Conservation (phyloP, 2,797 vertebrate species). For the Pangasius mekongensis region DNA sequence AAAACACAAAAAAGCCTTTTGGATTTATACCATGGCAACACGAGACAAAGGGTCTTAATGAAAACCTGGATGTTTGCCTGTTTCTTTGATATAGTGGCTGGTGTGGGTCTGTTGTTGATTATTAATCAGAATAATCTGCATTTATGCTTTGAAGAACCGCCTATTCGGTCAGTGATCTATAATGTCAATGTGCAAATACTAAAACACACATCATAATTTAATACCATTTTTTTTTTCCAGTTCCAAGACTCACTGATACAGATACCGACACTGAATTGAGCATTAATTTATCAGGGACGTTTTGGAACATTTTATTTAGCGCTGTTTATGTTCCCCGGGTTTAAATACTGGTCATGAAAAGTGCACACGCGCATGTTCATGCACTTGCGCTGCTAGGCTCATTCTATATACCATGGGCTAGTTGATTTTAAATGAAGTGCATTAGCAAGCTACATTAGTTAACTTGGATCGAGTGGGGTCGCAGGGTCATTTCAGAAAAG, state of each 20-base stretch:
- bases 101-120: conserved; percentile 6
- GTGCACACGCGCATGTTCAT: background rate
- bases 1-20: background rate
- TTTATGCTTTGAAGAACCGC: background rate
- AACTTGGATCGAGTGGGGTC: background rate
- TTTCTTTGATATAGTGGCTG: conserved; percentile 24
- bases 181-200: background rate
- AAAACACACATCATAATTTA: background rate
- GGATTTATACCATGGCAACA: background rate
- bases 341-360: background rate
- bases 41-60: background rate
- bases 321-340: background rate
- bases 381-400: background rate
- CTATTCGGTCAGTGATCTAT: background rate
- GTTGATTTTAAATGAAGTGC: background rate
- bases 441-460: background rate
- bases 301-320: background rate
- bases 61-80: background rate
- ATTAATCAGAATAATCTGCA: background rate
- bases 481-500: background rate
- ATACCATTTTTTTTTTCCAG: background rate
- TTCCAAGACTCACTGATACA: background rate
- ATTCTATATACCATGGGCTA: background rate
- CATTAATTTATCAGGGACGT: background rate
- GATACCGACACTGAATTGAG: background rate